Base-by-base conservation (phyloP, 2,797 vertebrate species). In the Choloepus didactylus region DNA sequence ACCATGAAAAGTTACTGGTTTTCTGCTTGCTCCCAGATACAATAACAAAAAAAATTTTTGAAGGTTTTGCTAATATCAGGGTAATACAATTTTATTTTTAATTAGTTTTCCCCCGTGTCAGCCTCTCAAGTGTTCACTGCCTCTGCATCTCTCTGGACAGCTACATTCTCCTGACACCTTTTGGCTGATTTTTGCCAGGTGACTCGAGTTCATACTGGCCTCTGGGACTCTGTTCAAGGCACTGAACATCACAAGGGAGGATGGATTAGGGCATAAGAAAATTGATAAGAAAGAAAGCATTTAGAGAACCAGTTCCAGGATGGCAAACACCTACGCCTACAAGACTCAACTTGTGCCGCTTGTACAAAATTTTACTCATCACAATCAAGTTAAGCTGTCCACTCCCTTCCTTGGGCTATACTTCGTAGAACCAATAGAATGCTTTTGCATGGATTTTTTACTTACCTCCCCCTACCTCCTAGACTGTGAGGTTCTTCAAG, bases 21-120 rank as follows among this genome's bases (percentile, higher is more conserved):
- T 82, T 87, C 76, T 62, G 11, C 29, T 59, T 89, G 60, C 44
- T 87, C 94, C 44, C 41, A 87, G 11, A n/a, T 87, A 44, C 80
- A 85, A 89, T 7, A 11, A 35, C 66, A 83, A 56, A 92, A 84
- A 70, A 27, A 60, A 83, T 27, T 60, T 82, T 90, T 77, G 3
- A 70, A 27, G 59, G 23, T 23, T 60, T 60, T 60, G 21, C 25
- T 60, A 10, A 21, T 60, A 16, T 56, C 18, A 56, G 18, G 54
- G 18, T 56, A 56, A 19, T 21, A 56, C 54, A 56, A 54, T 23
- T 38, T 31, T 83, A 84, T 69, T 56, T 41, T 3, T 87, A 44
- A 27, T 41, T 56, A 75, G 27, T 31, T 73, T 86, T 66, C 49
- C 6, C 4, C 15, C 23, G 7, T 14, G 81, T 27, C 46, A 84